Conservation (phyloP, 1,140 invertebrate genomes). For the Eriocheir sinensis region DNA sequence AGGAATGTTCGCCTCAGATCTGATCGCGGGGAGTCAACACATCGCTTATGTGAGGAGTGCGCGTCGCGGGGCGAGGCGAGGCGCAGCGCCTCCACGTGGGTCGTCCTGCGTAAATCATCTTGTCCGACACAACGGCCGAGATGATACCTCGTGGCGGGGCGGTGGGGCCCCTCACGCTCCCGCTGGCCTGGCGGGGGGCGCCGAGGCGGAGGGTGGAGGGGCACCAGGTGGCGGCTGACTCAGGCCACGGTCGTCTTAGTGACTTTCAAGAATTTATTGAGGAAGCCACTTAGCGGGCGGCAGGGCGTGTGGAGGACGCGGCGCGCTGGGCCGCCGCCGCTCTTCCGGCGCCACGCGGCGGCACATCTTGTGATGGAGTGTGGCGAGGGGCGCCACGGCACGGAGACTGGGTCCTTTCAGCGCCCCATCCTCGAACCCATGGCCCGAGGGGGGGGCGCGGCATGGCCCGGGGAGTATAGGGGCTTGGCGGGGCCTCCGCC, state of each 20-base stretch:
- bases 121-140: not conserved
- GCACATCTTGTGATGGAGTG: not conserved
- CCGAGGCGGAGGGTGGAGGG: not conserved
- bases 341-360: not conserved
- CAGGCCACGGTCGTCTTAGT: not conserved
- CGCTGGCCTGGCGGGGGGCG: not conserved
- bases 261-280: conserved; percentile 32
- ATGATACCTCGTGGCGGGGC: not conserved
- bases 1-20: not conserved
- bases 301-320: not conserved
- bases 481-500: not conserved
- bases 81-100: not conserved
- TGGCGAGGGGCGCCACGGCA: not conserved
- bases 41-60: not conserved
- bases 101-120: not conserved
- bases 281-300: conserved; percentile 15
- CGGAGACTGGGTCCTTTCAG: no score
- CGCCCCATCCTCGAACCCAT: no score
- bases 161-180: not conserved
- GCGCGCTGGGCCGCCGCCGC: not conserved
- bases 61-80: no score
- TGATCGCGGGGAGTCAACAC: not conserved
- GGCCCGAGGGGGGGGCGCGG: no score
- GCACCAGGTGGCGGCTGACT: not conserved
- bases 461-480: not conserved